Conservation (phyloP, 1,140 invertebrate genomes). For the Aphaenogaster floridana region DNA sequence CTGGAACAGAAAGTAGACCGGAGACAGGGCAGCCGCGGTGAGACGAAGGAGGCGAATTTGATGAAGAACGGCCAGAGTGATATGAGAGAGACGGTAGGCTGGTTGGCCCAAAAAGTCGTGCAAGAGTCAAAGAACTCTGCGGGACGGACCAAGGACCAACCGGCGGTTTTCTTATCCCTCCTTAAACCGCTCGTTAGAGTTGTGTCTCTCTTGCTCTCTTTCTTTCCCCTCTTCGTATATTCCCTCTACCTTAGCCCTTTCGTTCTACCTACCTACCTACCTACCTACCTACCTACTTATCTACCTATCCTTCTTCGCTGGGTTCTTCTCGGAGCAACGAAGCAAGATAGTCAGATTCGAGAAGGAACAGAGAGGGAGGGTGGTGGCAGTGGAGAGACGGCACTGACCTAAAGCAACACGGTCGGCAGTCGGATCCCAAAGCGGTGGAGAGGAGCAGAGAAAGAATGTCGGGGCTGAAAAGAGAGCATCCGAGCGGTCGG, state of each 20-base stretch:
- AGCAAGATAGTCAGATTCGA: slow-evolving; percentile 56
- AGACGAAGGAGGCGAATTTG: slow-evolving; percentile 58
- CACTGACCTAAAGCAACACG: slow-evolving; percentile 85
- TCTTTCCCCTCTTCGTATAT: neutral
- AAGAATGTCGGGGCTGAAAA: slow-evolving; percentile 69
- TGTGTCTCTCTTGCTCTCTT: slow-evolving; percentile 58
- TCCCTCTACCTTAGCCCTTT: slow-evolving; percentile 36
- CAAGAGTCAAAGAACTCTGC: slow-evolving; percentile 75
- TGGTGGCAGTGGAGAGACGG: slow-evolving; percentile 72
- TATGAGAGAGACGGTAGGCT: slow-evolving; percentile 55
- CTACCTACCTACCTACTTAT: slow-evolving; percentile 44
- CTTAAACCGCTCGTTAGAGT: slow-evolving; percentile 74
- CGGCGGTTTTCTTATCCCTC: slow-evolving; percentile 76
- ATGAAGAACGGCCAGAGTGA: slow-evolving; percentile 21
- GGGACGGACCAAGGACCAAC: slow-evolving; percentile 72
- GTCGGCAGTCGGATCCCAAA: slow-evolving; percentile 67
- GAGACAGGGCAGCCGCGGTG: slow-evolving; percentile 50
- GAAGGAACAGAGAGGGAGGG: slow-evolving; percentile 72
- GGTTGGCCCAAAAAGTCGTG: slow-evolving; percentile 75
- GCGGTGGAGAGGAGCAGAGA: slow-evolving; percentile 64
- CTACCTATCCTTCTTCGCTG: slow-evolving; percentile 19
- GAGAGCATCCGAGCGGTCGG: slow-evolving; percentile 36
- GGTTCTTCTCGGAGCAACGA: slow-evolving; percentile 44
- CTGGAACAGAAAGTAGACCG: slow-evolving; percentile 42
- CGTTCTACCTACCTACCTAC: slow-evolving; percentile 56